A percentile compares a stretch with the other conserved stretches of the same genome.
These are phyloP conservation scores for Theonella swinhoei DNA, from an alignment of 37 sponge, comb jelly and placozoan species.

Conservation along the genomic window DNA sequence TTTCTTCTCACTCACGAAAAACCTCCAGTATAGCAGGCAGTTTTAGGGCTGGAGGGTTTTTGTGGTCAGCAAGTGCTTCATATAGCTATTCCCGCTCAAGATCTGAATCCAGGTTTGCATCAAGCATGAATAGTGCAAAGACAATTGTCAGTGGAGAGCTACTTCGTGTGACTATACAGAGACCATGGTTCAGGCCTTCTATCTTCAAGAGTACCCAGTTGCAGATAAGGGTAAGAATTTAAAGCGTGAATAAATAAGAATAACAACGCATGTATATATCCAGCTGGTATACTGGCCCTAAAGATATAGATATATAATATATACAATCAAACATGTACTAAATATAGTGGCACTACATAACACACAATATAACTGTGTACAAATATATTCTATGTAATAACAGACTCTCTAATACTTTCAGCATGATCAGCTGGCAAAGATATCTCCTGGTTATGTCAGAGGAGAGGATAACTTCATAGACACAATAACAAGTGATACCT, in stretches of 20 bases:
- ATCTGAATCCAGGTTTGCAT: not conserved
- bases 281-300: no score
- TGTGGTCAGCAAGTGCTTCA: not conserved
- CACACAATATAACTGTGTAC: no score
- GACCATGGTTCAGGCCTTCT: slow-evolving; percentile 64
- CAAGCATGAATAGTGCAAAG: slow-evolving; percentile 11
- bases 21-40: slow-evolving; percentile 3
- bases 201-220: slow-evolving; percentile 38
- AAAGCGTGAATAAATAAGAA: no score
- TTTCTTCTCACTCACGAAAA: slow-evolving; percentile 1
- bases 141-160: slow-evolving; percentile 39
- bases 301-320: no score
- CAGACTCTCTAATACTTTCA: no score
- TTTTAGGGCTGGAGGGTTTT: not conserved
- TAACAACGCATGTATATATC: no score
- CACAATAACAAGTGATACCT: not conserved
- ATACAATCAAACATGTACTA: no score
- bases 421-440: no score
- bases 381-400: no score
- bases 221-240: not conserved
- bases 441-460: no score
- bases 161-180: slow-evolving; percentile 49
- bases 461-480: not conserved
- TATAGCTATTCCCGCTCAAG: not conserved
- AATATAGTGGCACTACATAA: no score